Conservation (phyloP, 2,113 vertebrate genomes). For the Ascaphus truei region DNA sequence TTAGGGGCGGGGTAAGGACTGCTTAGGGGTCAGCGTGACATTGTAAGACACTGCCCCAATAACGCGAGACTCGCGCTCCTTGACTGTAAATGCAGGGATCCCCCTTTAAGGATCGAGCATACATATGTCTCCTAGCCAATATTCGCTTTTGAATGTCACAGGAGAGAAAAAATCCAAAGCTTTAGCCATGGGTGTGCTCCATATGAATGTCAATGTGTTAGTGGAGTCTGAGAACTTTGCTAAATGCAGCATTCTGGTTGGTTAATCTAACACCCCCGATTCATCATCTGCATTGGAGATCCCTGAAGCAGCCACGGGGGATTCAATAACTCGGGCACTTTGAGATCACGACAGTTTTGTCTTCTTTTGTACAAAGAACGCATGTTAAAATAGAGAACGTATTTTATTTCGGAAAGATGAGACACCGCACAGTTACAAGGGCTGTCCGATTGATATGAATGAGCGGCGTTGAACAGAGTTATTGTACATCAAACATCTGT, state of each 20-base stretch:
- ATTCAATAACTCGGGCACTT: background rate
- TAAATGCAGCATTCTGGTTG: background rate
- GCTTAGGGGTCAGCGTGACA: too few species aligned
- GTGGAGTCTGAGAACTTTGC: too few species aligned
- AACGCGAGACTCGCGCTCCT: too few species aligned
- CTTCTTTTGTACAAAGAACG: slow-evolving; percentile 4
- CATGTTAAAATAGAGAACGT: slow-evolving; percentile 6
- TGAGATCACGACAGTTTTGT: slow-evolving; percentile 13
- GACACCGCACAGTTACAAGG: slow-evolving; percentile 8
- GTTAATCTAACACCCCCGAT: background rate
- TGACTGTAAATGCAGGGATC: too few species aligned
- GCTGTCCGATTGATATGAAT: slow-evolving; percentile 15
- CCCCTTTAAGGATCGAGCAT: too few species aligned
- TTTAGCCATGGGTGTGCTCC: too few species aligned
- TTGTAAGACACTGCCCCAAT: too few species aligned
- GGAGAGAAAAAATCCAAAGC: too few species aligned
- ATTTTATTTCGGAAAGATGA: slow-evolving; percentile 24
- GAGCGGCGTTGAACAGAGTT: slow-evolving; percentile 1
- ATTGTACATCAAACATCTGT: slow-evolving; percentile 26
- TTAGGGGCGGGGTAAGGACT: too few species aligned
- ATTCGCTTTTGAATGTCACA: too few species aligned
- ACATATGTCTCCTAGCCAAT: too few species aligned
- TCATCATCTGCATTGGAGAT: background rate
- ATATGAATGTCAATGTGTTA: too few species aligned
- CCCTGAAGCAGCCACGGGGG: background rate